Percentiles rank a stretch among this genome's conserved stretches.
These are phyloP conservation scores for Doryteuthis pealeii DNA, from an alignment of 1,140 invertebrate genomes.

Conservation along the genomic window DNA sequence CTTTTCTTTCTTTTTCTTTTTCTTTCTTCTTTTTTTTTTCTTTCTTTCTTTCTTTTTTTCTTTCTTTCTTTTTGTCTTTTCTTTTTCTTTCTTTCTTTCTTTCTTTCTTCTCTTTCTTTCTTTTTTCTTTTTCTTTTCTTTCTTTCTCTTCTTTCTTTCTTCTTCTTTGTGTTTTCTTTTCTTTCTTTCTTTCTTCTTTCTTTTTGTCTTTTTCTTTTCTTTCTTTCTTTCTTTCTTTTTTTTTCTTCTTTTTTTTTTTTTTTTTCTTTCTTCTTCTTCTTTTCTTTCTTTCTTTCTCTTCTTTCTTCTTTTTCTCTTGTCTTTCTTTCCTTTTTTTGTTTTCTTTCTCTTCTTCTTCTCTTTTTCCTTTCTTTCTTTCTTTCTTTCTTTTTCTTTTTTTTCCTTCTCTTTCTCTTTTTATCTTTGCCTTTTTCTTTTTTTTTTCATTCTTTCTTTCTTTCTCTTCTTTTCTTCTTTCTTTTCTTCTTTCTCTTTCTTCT, in stretches of 20 bases:
- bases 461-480: too few species aligned
- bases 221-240: background rate
- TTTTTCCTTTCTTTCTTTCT: too few species aligned
- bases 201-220: background rate
- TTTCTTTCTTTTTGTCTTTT: background rate
- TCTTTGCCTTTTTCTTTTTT: too few species aligned
- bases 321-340: too few species aligned
- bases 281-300: background rate
- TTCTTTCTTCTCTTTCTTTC: background rate
- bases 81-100: background rate
- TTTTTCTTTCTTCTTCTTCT: background rate
- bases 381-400: too few species aligned
- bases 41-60: background rate
- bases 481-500: too few species aligned
- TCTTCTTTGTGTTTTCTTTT: background rate
- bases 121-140: background rate
- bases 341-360: too few species aligned
- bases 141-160: background rate
- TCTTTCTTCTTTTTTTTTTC: background rate
- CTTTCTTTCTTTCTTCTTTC: background rate
- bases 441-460: too few species aligned
- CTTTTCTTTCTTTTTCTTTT: background rate
- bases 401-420: too few species aligned
- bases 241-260: background rate
- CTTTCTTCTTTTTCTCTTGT: too few species aligned